phyloP scores from a whole-genome alignment of 2,888 invertebrate genomes.

The Agonopterix heracliana region DNA sequence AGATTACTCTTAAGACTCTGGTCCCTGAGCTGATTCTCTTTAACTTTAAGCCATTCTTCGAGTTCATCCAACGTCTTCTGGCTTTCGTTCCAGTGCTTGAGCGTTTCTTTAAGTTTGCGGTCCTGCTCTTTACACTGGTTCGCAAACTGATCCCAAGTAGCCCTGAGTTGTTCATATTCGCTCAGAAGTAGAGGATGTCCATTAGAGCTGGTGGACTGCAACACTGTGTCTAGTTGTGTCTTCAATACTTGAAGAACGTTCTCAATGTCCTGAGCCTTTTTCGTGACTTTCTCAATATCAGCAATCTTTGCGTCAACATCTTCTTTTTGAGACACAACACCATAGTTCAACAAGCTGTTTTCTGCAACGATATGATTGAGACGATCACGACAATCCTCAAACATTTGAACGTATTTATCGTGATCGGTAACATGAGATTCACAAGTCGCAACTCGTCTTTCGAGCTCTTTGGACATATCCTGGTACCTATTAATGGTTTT shows the following conservation, averaged over 20 bases:
- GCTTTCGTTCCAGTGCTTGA: slow-evolving; percentile 88
- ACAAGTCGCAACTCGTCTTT: slow-evolving; percentile 78
- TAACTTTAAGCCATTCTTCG: slow-evolving; percentile 89
- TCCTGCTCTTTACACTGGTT: slow-evolving; percentile 82
- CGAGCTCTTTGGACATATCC: slow-evolving; percentile 79
- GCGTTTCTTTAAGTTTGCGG: slow-evolving; percentile 83
- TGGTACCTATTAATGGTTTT: slow-evolving; percentile 85
- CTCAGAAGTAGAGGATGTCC: slow-evolving; percentile 85
- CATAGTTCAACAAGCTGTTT: slow-evolving; percentile 85
- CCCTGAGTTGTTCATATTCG: slow-evolving; percentile 84
- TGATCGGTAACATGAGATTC: slow-evolving; percentile 87
- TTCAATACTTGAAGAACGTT: slow-evolving; percentile 82
- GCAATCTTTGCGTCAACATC: slow-evolving; percentile 84
- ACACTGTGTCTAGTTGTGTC: slow-evolving; percentile 81
- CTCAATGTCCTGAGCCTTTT: slow-evolving; percentile 84
- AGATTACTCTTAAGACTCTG: slow-evolving; percentile 91
- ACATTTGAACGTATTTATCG: slow-evolving; percentile 86
- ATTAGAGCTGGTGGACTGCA: slow-evolving; percentile 84
- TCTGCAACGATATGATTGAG: slow-evolving; percentile 87
- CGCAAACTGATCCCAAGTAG: slow-evolving; percentile 85
- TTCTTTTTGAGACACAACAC: slow-evolving; percentile 86
- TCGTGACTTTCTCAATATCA: slow-evolving; percentile 84
- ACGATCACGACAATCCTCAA: slow-evolving; percentile 90
- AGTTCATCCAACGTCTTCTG: slow-evolving; percentile 85
- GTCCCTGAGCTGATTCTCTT: slow-evolving; percentile 90